Conservation (phyloP, 2,888 invertebrate species). For the Ernsta delagoae region DNA sequence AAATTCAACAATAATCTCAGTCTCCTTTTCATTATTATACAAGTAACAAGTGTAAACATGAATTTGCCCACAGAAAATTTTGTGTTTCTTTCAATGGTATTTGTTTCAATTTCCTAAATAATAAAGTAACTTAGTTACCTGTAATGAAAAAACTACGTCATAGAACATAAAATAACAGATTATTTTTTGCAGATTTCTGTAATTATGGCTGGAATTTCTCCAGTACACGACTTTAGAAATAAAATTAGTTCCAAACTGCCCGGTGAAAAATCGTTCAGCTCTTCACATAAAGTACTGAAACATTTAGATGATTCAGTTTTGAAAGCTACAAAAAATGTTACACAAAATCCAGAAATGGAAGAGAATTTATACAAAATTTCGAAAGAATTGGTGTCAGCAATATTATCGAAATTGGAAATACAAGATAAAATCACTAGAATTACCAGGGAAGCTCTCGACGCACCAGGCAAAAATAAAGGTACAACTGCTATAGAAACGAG, state of each 20-base stretch:
- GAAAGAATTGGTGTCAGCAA: conserved; percentile 74
- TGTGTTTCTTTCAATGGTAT: neutral
- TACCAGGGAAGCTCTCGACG: conserved; percentile 74
- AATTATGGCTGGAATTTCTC: conserved; percentile 69
- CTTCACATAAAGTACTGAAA: conserved; percentile 69
- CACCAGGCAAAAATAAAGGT: conserved; percentile 75
- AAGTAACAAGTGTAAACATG: conserved; percentile 15
- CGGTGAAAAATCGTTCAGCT: conserved; percentile 56
- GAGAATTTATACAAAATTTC: conserved; percentile 74
- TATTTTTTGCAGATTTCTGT: conserved; percentile 15
- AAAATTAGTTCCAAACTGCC: conserved; percentile 55
- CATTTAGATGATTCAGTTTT: conserved; percentile 69
- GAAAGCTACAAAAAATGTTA: conserved; percentile 72
- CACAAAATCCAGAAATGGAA: conserved; percentile 74
- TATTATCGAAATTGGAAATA: conserved; percentile 72
- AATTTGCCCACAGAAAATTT: neutral
- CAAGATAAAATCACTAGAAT: conserved; percentile 80
- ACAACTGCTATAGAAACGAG: conserved; percentile 78
- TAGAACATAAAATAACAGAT: neutral
- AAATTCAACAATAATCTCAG: neutral
- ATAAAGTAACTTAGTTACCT: too few relatives aligned
- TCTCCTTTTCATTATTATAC: neutral
- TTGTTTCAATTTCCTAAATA: too few relatives aligned
- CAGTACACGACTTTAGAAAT: conserved; percentile 70
- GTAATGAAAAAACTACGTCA: neutral